phyloP scores from a whole-genome alignment of 2,797 vertebrate species.

The Diceros bicornis region DNA sequence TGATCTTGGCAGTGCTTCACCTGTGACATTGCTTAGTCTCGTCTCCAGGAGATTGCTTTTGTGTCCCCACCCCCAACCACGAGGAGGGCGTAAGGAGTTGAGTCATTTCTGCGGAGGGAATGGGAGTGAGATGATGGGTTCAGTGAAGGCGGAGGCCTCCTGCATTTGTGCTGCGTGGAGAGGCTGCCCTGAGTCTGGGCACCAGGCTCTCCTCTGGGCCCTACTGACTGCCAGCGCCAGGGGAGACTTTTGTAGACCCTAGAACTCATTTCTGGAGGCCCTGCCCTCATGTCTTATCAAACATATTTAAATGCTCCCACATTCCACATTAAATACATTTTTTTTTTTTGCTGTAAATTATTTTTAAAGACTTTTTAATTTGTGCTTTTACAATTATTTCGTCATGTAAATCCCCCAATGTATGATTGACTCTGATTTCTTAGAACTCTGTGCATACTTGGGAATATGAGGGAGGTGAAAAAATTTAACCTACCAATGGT shows the following conservation, averaged over 20 bases:
- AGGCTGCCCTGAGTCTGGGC: background rate
- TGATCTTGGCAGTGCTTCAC: background rate
- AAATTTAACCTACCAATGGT: slow-evolving; percentile 36
- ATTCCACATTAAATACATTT: background rate
- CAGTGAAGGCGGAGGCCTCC: background rate
- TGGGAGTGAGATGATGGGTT: background rate
- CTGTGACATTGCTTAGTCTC: background rate
- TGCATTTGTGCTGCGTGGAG: background rate
- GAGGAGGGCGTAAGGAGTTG: background rate
- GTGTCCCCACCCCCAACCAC: background rate
- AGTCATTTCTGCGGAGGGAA: slow-evolving; percentile 28
- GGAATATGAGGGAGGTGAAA: slow-evolving; percentile 69
- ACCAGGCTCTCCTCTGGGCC: background rate
- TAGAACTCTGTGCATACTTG: slow-evolving; percentile 46
- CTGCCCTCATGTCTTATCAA: background rate
- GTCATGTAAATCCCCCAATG: background rate
- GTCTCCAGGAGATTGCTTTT: slow-evolving; percentile 29
- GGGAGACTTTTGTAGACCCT: background rate
- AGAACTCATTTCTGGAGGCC: background rate
- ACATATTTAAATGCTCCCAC: background rate
- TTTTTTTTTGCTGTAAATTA: background rate
- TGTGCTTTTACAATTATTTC: slow-evolving; percentile 59
- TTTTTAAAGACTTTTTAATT: slow-evolving; percentile 15
- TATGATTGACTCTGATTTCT: slow-evolving; percentile 41
- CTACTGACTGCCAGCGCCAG: background rate